These are phyloP conservation scores for Melanostoma scalare DNA, from an alignment of 2,888 invertebrate species.

Conservation along the genomic window DNA sequence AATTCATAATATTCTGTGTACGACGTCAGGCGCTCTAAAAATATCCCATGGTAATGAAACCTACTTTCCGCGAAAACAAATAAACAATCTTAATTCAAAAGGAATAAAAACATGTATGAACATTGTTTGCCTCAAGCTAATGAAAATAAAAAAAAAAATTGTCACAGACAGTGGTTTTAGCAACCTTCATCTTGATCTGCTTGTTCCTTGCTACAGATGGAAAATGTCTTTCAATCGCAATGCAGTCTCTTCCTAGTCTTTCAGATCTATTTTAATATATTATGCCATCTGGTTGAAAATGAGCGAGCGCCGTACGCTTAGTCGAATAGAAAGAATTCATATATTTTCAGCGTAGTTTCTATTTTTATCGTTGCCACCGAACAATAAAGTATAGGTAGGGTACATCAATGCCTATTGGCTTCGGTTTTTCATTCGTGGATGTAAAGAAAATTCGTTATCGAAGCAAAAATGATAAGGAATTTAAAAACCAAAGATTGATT, in stretches of 20 bases:
- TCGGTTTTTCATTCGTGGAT: too few relatives aligned
- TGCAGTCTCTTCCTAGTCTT: constrained; percentile 13
- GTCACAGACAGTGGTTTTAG: too few relatives aligned
- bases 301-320: neutral
- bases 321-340: neutral
- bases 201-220: constrained; percentile 4
- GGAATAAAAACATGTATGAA: neutral
- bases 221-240: neutral
- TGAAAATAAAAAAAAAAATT: too few relatives aligned
- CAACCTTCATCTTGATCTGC: constrained; percentile 4
- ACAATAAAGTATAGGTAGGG: too few relatives aligned
- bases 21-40: constrained; percentile 7
- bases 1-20: constrained; percentile 7
- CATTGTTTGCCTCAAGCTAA: too few relatives aligned
- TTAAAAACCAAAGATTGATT: too few relatives aligned
- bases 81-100: neutral
- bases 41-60: neutral
- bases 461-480: too few relatives aligned
- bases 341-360: neutral
- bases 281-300: constrained; percentile 6
- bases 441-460: too few relatives aligned
- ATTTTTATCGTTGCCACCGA: neutral
- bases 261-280: constrained; percentile 5
- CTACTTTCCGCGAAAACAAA: neutral
- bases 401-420: too few relatives aligned